phyloP scores from a whole-genome alignment of 2,113 vertebrate genomes.

The Embiotoca jacksoni region DNA sequence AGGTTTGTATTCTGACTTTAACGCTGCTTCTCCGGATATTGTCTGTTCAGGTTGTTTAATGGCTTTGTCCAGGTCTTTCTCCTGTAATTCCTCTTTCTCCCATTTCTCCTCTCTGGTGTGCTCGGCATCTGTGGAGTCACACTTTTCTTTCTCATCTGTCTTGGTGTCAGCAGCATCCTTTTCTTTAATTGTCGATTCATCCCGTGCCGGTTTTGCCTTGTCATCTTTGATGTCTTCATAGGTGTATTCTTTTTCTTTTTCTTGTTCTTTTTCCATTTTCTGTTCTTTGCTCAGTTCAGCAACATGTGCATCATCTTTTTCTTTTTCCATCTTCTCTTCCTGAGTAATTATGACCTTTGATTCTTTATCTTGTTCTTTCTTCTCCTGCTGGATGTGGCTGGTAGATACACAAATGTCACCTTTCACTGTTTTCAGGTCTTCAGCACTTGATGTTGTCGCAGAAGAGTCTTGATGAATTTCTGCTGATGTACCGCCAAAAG shows the following conservation, averaged over 20 bases:
- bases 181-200: constrained; percentile 34
- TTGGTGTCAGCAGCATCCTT: constrained; percentile 24
- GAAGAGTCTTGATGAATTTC: constrained; percentile 23
- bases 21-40: constrained; percentile 30
- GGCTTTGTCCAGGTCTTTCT: constrained; percentile 73
- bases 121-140: constrained; percentile 55
- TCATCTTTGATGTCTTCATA: constrained; percentile 66
- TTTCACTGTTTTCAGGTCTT: constrained; percentile 12
- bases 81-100: constrained; percentile 77
- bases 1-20: constrained; percentile 59
- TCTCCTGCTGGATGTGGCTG: constrained; percentile 25
- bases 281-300: constrained; percentile 79
- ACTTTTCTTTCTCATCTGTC: constrained; percentile 53
- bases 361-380: constrained; percentile 32
- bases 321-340: constrained; percentile 69
- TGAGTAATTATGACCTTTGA: constrained; percentile 6
- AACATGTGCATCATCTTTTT: constrained; percentile 77
- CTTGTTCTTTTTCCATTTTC: constrained; percentile 80
- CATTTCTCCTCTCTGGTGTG: constrained; percentile 76
- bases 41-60: constrained; percentile 43
- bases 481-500: not conserved
- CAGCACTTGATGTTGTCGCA: constrained; percentile 4
- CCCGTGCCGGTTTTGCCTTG: constrained; percentile 40
- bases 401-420: constrained; percentile 23
- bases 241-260: constrained; percentile 77